phyloP scores from a whole-genome alignment of 2,113 vertebrate species.

The Anthoscopus minutus region DNA sequence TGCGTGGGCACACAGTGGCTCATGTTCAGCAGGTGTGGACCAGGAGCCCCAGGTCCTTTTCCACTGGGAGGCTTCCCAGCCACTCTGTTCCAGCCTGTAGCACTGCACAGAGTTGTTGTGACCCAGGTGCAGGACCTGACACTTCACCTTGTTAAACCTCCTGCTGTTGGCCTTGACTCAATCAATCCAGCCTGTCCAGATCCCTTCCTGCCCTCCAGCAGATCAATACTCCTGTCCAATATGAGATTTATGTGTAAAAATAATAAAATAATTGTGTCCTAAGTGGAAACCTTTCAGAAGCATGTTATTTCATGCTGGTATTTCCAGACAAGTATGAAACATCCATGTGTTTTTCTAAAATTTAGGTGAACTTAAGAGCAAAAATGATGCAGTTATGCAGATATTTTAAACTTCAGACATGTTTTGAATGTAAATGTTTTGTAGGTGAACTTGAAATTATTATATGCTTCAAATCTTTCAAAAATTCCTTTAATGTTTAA shows the following conservation, averaged over 20 bases:
- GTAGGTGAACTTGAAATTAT: not conserved
- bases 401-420: not conserved
- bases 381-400: not conserved
- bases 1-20: not conserved
- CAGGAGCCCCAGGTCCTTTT: not conserved
- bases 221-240: not conserved
- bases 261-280: not conserved
- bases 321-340: not conserved
- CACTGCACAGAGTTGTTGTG: not conserved
- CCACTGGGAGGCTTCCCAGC: not conserved
- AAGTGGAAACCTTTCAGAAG: not conserved
- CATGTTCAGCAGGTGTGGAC: not conserved
- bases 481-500: not conserved
- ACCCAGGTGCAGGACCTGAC: too few relatives aligned
- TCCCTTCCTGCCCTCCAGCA: not conserved
- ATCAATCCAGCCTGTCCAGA: not conserved
- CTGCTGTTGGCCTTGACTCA: not conserved
- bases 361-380: not conserved
- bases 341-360: not conserved
- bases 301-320: fast-evolving
- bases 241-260: not conserved
- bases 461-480: not conserved
- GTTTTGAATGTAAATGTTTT: not conserved
- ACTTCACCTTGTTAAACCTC: not conserved
- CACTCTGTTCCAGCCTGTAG: not conserved